Percentiles rank a stretch among this genome's conserved stretches.
Conservation (phyloP, 2,113 vertebrate genomes). For the Parus major region DNA sequence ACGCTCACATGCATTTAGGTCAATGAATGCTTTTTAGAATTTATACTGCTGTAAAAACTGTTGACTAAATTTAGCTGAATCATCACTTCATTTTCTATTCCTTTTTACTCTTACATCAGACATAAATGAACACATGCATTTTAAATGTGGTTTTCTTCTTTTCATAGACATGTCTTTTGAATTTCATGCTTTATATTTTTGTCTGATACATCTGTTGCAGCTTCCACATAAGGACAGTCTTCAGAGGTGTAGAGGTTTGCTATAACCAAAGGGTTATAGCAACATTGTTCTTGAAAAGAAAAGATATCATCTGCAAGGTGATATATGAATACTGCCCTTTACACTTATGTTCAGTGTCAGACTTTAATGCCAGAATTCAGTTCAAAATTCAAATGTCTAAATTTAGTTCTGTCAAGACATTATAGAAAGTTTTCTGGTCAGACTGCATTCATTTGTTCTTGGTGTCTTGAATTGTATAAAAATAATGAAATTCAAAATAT, state of each 20-base stretch:
- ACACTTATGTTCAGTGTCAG: background rate
- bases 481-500: background rate
- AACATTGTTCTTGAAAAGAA: background rate
- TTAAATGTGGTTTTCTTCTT: background rate
- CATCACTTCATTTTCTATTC: background rate
- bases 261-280: background rate
- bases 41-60: background rate
- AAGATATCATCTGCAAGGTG: background rate
- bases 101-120: background rate
- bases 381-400: background rate
- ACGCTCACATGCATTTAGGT: background rate
- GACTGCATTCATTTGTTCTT: background rate
- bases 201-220: background rate
- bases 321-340: background rate
- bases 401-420: background rate
- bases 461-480: background rate
- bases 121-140: background rate
- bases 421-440: background rate
- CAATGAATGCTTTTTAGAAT: background rate
- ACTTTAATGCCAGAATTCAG: background rate
- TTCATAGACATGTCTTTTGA: background rate
- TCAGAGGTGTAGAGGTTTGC: background rate
- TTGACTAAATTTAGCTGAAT: slow-evolving; percentile 31
- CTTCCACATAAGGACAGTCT: background rate
- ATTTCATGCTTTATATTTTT: background rate